Evolutionary conservation across 2,113 vertebrate species (phyloP), one percentile per base, ranked within the genome.

Genomic region (Motacilla tschutschensis): DNA sequence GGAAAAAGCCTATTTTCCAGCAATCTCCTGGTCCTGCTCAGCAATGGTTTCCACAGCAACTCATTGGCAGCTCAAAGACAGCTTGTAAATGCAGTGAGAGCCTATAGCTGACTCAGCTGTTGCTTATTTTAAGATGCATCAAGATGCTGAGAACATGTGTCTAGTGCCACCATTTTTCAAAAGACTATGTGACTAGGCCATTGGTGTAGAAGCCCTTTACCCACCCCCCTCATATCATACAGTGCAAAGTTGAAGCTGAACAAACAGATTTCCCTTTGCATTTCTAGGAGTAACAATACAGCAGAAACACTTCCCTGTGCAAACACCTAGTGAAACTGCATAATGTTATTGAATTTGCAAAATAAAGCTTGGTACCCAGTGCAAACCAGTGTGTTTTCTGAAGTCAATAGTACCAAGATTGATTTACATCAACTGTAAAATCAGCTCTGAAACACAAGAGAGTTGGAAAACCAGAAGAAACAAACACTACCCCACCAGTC

Each of bases 21-120:
- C 60, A 53, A 53, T 53, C 46, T 89, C 57, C 33, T 17, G 29
- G 58, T 40, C 29, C 29, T 54, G 35, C 59, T 62, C 28, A 75
- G 46, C 51, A 15, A 3, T 50, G 70, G 83, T 92, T 94, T 92
- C 92, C 88, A 91, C 20, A 38, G 91, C 88, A 94, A 95, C 85
- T 24, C 44, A 33, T 22, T 11, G 15, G 71, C 3, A 0, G 70
- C 44, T 38, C 54, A 79, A 44, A 78, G 62, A 26, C 64, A 69
- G 46, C 46, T 55, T 50, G 40, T 44, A 70, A 76, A 51, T 10
- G 35, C 58, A 28, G 70, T 14, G 15, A 53, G 54, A 60, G 25
- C 14, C 71, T 81, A 62, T 12, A 83, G 54, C 47, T 85, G 63
- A 69, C 62, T 84, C 79, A 83, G 55, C 57, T 58, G 16, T 12